phyloP scores from a whole-genome alignment of 2,113 vertebrate species.

The Odobenus rosmarus region DNA sequence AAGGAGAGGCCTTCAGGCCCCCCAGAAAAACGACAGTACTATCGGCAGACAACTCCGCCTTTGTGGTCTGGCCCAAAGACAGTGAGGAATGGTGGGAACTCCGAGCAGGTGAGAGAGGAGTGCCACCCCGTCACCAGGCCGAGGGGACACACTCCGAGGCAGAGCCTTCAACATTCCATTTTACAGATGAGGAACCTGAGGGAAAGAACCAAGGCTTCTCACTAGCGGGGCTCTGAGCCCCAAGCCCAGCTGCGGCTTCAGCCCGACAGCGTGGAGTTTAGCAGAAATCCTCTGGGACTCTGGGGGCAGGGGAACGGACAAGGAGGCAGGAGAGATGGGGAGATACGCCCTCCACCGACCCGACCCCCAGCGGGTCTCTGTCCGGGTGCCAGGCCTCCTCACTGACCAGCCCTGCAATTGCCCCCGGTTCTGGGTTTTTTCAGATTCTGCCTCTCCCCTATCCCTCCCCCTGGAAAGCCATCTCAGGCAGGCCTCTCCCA shows the following conservation, averaged over 20 bases:
- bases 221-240: background rate
- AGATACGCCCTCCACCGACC: background rate
- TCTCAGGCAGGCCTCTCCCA: conserved; percentile 80
- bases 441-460: background rate
- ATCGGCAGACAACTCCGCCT: background rate
- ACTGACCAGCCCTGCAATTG: background rate
- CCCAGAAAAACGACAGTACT: background rate
- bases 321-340: no score
- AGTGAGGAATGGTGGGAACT: background rate
- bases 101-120: background rate
- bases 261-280: background rate
- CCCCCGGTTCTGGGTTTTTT: background rate
- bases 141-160: background rate
- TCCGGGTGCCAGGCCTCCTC: background rate
- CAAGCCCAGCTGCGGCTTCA: background rate
- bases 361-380: background rate
- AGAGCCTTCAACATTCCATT: background rate
- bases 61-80: background rate
- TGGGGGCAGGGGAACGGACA: background rate
- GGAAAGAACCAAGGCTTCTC: background rate
- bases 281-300: background rate
- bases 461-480: conserved; percentile 75
- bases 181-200: background rate
- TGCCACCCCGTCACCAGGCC: background rate
- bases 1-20: background rate